phyloP scores from a whole-genome alignment of 2,797 vertebrate species.

The Lepilemur septentrionalis region DNA sequence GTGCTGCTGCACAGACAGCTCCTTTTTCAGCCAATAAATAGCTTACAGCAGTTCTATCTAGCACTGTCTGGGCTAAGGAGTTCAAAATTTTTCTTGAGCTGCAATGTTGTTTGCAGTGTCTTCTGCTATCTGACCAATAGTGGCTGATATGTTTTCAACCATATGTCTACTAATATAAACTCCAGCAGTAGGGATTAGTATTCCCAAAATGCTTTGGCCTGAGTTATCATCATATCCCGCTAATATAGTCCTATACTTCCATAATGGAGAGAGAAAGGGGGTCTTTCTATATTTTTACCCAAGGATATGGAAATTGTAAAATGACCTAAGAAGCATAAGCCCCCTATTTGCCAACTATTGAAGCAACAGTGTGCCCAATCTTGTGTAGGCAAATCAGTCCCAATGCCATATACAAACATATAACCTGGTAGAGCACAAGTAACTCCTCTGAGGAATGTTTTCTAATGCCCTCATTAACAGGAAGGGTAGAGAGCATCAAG shows the following conservation, averaged over 20 bases:
- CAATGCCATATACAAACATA: neutral
- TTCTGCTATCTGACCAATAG: neutral
- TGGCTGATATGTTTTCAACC: neutral
- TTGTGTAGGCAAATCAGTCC: neutral
- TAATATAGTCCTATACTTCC: neutral
- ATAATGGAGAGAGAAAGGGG: neutral
- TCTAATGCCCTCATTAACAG: neutral
- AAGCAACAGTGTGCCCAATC: neutral
- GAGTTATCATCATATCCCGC: neutral
- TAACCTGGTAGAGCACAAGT: neutral
- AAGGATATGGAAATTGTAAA: neutral
- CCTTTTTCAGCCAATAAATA: neutral
- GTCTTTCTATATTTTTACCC: neutral
- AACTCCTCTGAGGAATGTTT: neutral
- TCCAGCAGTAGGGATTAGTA: neutral
- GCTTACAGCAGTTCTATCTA: neutral
- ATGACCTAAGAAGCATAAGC: neutral
- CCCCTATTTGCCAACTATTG: neutral
- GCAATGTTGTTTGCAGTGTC: neutral
- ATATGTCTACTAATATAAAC: neutral
- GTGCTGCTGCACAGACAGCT: neutral
- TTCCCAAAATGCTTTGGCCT: neutral
- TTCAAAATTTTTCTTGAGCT: neutral
- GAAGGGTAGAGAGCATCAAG: neutral
- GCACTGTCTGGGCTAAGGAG: no score